These are phyloP conservation scores for Mayetiola destructor DNA, from an alignment of 2,888 invertebrate genomes.

Conservation along the genomic window DNA sequence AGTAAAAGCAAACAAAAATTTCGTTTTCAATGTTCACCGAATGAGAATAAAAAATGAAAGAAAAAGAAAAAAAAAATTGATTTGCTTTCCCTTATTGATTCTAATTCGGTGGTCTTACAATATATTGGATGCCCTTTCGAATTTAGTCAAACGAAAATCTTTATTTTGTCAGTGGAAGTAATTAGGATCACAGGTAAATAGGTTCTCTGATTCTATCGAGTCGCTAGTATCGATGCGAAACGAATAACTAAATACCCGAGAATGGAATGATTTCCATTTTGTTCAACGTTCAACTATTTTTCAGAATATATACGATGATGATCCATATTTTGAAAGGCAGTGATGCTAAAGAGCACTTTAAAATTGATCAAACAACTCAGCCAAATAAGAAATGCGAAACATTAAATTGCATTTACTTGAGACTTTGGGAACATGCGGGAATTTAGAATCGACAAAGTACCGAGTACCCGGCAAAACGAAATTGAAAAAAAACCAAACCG, in stretches of 20 bases:
- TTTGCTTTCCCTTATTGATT: not conserved
- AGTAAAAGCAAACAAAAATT: not conserved
- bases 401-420: not conserved
- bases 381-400: not conserved
- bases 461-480: no score
- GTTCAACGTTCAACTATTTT: not conserved
- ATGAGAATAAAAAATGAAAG: not conserved
- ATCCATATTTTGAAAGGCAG: not conserved
- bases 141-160: not conserved
- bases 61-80: not conserved
- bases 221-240: not conserved
- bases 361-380: not conserved
- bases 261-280: not conserved
- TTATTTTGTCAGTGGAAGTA: not conserved
- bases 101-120: no score
- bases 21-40: not conserved
- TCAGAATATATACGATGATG: no score
- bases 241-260: not conserved
- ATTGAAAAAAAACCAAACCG: no score
- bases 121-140: not conserved
- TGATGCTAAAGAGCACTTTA: constrained; percentile 1
- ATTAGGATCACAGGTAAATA: not conserved
- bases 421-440: not conserved
- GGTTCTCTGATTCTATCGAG: no score
- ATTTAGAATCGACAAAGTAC: no score